phyloP scores from a whole-genome alignment of 64 coral and sea anemone species.

The Platygyra sinensis region DNA sequence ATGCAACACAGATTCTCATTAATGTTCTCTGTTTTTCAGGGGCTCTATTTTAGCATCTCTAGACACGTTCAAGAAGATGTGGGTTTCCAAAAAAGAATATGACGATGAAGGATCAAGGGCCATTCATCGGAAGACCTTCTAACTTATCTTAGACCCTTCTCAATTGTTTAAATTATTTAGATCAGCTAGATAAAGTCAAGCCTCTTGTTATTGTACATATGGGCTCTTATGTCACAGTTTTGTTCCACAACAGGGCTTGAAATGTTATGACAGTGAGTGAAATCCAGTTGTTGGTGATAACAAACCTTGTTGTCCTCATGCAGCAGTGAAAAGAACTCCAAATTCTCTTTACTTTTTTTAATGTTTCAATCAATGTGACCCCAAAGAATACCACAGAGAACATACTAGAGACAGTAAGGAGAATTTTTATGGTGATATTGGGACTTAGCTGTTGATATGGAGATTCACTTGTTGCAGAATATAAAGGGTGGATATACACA shows the following conservation, averaged over 20 bases:
- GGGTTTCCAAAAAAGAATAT: conserved; percentile 99
- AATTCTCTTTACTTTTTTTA: background rate
- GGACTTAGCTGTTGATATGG: background rate
- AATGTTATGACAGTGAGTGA: background rate
- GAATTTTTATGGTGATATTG: background rate
- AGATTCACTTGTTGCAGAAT: background rate
- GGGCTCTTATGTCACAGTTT: background rate
- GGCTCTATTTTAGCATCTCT: conserved; percentile 95
- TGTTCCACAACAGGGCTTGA: background rate
- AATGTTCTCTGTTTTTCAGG: conserved; percentile 41
- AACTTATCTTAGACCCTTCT: background rate
- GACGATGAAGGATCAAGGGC: conserved; percentile 92
- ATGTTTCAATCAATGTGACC: background rate
- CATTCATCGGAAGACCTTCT: conserved; percentile 98
- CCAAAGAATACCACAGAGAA: background rate
- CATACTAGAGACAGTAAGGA: background rate
- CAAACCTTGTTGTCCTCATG: background rate
- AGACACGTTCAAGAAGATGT: conserved; percentile 99
- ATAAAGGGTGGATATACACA: background rate
- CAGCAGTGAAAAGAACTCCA: background rate
- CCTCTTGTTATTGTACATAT: background rate
- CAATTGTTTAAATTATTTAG: conserved; percentile 26
- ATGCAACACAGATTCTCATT: background rate
- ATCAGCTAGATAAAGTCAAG: background rate
- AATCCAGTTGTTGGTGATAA: background rate